Base-by-base conservation (phyloP, 2,888 invertebrate species). In the Brachyptera risi region DNA sequence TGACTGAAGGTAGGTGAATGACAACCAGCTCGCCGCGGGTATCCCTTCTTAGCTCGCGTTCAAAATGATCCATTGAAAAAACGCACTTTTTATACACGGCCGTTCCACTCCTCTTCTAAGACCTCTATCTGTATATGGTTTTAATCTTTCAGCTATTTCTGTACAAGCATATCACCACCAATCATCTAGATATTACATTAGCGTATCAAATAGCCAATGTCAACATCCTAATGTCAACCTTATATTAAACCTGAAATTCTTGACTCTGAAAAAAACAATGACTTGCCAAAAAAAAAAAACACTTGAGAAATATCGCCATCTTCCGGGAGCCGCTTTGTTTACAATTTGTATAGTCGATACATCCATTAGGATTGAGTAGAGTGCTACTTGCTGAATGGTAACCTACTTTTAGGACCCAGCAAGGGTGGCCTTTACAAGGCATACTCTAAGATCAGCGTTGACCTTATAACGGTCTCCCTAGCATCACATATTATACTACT, bases 401-500 rank as follows among this genome's bases (percentile, higher is more conserved):
- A 42, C 42, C 42, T 15, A 42, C 19, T 13, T 42, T 17, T 21
- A 3, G 38, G 3, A 38, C 19, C 3, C 42, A 21, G n/a, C n/a
- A n/a, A n/a, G n/a, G n/a, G n/a, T n/a, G n/a, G n/a, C n/a, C n/a
- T n/a, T n/a, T n/a, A n/a, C n/a, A n/a, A n/a, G n/a, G n/a, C n/a
- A n/a, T n/a, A n/a, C n/a, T n/a, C n/a, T n/a, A n/a, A n/a, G n/a
- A n/a, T n/a, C n/a, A n/a, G n/a, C n/a, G n/a, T 19, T 54, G 54
- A 54, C 54, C 54, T 54, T 21, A 21, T 54, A 54, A 54, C 54
- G 54, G 54, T 54, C 54, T 19, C 24, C 23, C 24, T n/a, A 21
- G 23, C 47, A 47, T 47, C 47, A 47, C 31, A 44, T n/a, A 11
- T 17, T 21, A 11, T 44, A n/a, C 50, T 21, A 54, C 54, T 54